These are phyloP conservation scores for Coryphaenoides rupestris DNA, from an alignment of 2,113 vertebrate species.

Conservation along the genomic window DNA sequence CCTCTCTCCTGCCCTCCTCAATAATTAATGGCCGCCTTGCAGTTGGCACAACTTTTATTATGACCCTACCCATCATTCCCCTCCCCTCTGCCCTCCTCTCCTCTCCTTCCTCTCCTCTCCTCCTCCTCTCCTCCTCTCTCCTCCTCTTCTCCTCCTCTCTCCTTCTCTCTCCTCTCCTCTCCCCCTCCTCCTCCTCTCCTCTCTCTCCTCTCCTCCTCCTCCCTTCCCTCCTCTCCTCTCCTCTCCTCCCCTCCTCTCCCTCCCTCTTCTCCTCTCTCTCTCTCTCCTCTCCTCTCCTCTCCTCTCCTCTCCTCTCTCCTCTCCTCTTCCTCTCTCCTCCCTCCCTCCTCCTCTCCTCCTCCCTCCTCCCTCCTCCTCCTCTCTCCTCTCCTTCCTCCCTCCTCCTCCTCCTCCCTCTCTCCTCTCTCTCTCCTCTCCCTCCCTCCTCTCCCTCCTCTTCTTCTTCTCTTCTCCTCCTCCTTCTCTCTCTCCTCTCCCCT, in stretches of 20 bases:
- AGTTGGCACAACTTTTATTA: background rate
- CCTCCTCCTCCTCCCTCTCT: background rate
- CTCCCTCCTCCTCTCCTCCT: background rate
- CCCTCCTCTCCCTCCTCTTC: too few species aligned
- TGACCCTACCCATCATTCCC: conserved; percentile 2
- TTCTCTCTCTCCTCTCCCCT: conserved; percentile 14
- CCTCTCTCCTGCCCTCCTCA: conserved; percentile 67
- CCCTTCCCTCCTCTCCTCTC: background rate
- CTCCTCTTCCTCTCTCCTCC: conserved; percentile 8
- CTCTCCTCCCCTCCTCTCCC: background rate
- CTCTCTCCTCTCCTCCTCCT: background rate
- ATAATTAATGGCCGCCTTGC: conserved; percentile 64
- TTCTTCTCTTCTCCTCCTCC: conserved; percentile 5
- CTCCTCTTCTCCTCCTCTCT: conserved; percentile 10
- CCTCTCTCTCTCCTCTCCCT: background rate
- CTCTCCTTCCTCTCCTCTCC: background rate
- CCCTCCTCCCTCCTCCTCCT: background rate
- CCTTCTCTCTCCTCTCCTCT: background rate
- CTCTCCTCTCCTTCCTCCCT: too few species aligned
- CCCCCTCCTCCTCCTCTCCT: background rate
- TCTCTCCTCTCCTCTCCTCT: conserved; percentile 14
- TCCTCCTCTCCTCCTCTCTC: conserved; percentile 11
- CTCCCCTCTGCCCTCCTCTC: background rate
- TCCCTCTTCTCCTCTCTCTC: conserved; percentile 4
- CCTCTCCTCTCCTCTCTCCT: conserved; percentile 8